Conservation (phyloP, 1,140 invertebrate species). For the Trinorchestia longiramus region DNA sequence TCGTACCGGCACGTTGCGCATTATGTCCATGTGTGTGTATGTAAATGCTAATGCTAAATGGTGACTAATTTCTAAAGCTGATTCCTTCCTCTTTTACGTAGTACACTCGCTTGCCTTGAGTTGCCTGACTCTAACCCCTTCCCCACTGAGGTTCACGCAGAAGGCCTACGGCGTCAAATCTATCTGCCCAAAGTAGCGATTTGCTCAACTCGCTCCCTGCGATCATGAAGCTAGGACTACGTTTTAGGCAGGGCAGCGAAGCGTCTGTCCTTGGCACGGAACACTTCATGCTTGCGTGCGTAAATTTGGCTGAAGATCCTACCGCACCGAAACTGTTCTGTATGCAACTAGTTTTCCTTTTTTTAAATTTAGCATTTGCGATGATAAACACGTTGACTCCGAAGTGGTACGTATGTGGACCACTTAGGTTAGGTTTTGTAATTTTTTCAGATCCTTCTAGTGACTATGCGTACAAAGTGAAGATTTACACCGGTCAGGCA, state of each 20-base stretch:
- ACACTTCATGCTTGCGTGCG: neutral
- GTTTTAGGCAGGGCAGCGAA: neutral
- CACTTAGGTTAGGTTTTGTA: no score
- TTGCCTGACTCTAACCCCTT: neutral
- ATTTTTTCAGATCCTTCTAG: no score
- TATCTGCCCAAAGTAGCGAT: constrained; percentile 33
- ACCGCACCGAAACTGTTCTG: neutral
- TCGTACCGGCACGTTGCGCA: neutral
- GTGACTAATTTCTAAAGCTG: neutral
- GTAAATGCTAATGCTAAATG: neutral
- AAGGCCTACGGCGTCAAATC: constrained; percentile 37
- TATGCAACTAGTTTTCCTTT: neutral
- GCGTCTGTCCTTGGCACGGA: neutral
- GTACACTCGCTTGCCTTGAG: constrained; percentile 26
- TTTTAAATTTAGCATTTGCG: neutral
- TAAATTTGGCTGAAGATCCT: neutral
- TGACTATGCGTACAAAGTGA: no score
- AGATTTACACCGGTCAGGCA: no score
- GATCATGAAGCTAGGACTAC: neutral
- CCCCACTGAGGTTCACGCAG: neutral
- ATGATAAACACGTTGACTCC: no score
- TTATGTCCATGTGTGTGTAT: neutral
- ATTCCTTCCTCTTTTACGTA: neutral
- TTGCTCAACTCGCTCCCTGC: neutral
- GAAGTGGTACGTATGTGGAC: no score